Conservation (phyloP, 2,888 invertebrate species). For the Cremastinae sp. region DNA sequence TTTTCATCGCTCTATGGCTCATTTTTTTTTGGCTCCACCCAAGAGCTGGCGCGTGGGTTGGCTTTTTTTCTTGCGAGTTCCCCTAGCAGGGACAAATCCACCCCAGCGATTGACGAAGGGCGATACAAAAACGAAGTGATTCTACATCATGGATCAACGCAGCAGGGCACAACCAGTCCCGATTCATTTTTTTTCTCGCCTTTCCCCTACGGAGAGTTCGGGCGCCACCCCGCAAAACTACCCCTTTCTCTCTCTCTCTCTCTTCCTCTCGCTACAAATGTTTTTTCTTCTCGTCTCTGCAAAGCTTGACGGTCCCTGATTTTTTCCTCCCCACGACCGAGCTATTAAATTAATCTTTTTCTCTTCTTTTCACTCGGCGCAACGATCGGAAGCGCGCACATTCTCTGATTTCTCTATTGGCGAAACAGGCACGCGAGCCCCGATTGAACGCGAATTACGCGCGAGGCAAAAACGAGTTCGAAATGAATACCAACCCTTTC, state of each 20-base stretch:
- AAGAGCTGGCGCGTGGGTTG: constrained; percentile 41
- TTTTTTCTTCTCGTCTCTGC: constrained; percentile 22
- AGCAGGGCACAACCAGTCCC: constrained; percentile 65
- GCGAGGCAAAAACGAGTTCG: constrained; percentile 17
- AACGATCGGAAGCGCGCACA: constrained; percentile 16
- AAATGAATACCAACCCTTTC: constrained; percentile 11
- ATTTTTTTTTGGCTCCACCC: constrained; percentile 63
- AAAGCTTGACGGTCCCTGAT: background rate
- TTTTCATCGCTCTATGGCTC: background rate
- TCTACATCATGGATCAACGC: constrained; percentile 66
- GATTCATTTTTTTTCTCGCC: constrained; percentile 65
- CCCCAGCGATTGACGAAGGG: constrained; percentile 60
- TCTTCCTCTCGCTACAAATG: constrained; percentile 21
- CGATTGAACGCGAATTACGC: too few relatives aligned
- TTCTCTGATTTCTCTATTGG: constrained; percentile 71
- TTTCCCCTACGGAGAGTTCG: constrained; percentile 23
- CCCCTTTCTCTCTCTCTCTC: constrained; percentile 57
- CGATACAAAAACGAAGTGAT: constrained; percentile 76
- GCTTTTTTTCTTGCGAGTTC: constrained; percentile 49
- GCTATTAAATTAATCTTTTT: constrained; percentile 35
- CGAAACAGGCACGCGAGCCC: constrained; percentile 64
- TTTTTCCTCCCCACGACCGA: constrained; percentile 27
- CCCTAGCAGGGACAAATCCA: constrained; percentile 44
- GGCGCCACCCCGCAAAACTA: constrained; percentile 51
- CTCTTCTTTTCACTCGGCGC: constrained; percentile 21